Conservation (phyloP, 64 coral and sea anemone genomes). For the Stichodactyla helianthus region DNA sequence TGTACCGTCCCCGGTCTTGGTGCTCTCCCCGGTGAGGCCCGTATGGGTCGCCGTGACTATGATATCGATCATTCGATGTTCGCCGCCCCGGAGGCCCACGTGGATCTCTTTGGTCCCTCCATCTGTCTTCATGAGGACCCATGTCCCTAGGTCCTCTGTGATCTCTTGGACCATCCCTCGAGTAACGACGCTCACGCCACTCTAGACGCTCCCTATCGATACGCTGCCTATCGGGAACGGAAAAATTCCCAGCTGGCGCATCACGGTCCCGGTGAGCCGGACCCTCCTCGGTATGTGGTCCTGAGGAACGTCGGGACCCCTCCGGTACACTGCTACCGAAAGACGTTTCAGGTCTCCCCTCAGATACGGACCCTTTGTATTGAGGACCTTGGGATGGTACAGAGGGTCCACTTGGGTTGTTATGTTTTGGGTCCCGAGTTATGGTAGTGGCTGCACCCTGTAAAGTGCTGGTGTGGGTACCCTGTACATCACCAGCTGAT, state of each 20-base stretch:
- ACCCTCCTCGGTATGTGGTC: neutral
- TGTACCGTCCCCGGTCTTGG: constrained; percentile 16
- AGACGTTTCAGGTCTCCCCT: neutral
- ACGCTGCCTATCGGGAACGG: neutral
- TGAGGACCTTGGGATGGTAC: neutral
- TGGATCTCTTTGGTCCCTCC: constrained; percentile 16
- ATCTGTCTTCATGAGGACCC: neutral
- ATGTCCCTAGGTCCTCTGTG: neutral
- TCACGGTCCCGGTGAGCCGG: neutral
- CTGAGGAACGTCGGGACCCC: neutral
- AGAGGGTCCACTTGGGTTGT: neutral
- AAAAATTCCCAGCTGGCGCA: neutral
- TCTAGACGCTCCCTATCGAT: constrained; percentile 26
- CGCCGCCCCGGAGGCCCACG: neutral
- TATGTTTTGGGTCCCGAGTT: neutral
- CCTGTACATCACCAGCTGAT: neutral
- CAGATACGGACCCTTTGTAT: neutral
- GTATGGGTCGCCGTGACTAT: neutral
- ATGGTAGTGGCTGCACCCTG: neutral
- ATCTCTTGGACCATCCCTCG: neutral
- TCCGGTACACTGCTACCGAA: neutral
- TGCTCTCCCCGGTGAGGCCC: neutral
- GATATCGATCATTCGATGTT: constrained; percentile 8
- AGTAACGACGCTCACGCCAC: constrained; percentile 19
- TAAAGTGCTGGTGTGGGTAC: neutral